Evolutionary conservation across 2,113 vertebrate species (phyloP).

Genomic region (Oryzias woworae): DNA sequence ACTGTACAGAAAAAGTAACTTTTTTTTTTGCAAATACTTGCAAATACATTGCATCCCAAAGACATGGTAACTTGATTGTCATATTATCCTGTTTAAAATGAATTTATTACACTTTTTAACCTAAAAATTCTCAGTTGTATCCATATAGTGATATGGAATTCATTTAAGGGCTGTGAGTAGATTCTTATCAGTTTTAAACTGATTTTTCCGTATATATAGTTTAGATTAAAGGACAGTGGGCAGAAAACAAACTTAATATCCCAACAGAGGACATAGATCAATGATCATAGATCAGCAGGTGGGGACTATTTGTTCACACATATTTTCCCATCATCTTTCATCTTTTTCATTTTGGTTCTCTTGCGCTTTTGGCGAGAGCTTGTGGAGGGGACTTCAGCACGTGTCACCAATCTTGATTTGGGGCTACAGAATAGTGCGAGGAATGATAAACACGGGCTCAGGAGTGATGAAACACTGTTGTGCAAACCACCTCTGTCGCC

Average conservation of each 20-base stretch:
- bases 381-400: slow-evolving; percentile 23
- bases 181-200: slow-evolving; percentile 30
- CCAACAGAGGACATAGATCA: slow-evolving; percentile 56
- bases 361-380: slow-evolving; percentile 41
- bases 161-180: too few species aligned
- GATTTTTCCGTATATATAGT: slow-evolving; percentile 50
- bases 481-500: slow-evolving; percentile 25
- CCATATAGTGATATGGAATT: too few species aligned
- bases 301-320: slow-evolving; percentile 28
- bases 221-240: slow-evolving; percentile 57
- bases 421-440: slow-evolving; percentile 34
- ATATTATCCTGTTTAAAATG: too few species aligned
- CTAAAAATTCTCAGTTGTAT: too few species aligned
- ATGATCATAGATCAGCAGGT: not conserved
- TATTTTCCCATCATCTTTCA: slow-evolving; percentile 11
- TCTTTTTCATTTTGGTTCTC: not conserved
- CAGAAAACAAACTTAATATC: slow-evolving; percentile 36
- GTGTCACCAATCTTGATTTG: slow-evolving; percentile 51
- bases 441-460: slow-evolving; percentile 45
- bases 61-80: too few species aligned
- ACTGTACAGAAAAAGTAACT: too few species aligned
- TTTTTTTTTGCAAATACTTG: too few species aligned
- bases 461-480: slow-evolving; percentile 28
- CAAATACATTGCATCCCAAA: too few species aligned
- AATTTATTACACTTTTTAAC: too few species aligned